These are phyloP conservation scores for Drosophila mercatorum DNA, from an alignment of 2,888 invertebrate species.

Conservation along the genomic window DNA sequence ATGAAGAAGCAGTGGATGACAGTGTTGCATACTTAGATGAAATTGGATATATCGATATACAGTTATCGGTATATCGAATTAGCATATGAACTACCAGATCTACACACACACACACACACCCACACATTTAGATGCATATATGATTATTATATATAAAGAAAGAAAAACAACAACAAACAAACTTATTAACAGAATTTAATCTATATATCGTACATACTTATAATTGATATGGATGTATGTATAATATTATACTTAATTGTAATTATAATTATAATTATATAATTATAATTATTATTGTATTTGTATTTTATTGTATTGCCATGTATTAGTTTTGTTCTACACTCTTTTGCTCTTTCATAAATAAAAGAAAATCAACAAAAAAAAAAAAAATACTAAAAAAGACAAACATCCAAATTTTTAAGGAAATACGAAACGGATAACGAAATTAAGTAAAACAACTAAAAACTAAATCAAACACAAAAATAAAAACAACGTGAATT, in stretches of 20 bases:
- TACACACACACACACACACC: slow-evolving; percentile 17
- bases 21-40: slow-evolving; percentile 20
- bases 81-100: slow-evolving; percentile 22
- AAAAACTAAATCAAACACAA: slow-evolving; percentile 15
- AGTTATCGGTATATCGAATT: slow-evolving; percentile 8
- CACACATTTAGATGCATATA: slow-evolving; percentile 38
- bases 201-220: slow-evolving; percentile 63
- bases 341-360: slow-evolving; percentile 83
- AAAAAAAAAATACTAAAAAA: slow-evolving; percentile 29
- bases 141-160: slow-evolving; percentile 35
- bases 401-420: slow-evolving; percentile 57
- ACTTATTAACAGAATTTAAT: slow-evolving; percentile 57
- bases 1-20: not conserved
- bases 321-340: slow-evolving; percentile 82
- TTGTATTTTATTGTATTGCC: slow-evolving; percentile 81
- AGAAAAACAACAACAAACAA: not conserved
- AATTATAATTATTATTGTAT: slow-evolving; percentile 80
- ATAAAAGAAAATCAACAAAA: slow-evolving; percentile 66
- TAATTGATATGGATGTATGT: slow-evolving; percentile 64
- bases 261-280: slow-evolving; percentile 71
- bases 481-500: slow-evolving; percentile 50
- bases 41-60: slow-evolving; percentile 14
- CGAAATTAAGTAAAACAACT: slow-evolving; percentile 15
- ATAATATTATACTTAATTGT: slow-evolving; percentile 66
- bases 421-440: slow-evolving; percentile 52